Evolutionary conservation across 2,797 vertebrate genomes (phyloP).

Genomic region (Rhinella marina): DNA sequence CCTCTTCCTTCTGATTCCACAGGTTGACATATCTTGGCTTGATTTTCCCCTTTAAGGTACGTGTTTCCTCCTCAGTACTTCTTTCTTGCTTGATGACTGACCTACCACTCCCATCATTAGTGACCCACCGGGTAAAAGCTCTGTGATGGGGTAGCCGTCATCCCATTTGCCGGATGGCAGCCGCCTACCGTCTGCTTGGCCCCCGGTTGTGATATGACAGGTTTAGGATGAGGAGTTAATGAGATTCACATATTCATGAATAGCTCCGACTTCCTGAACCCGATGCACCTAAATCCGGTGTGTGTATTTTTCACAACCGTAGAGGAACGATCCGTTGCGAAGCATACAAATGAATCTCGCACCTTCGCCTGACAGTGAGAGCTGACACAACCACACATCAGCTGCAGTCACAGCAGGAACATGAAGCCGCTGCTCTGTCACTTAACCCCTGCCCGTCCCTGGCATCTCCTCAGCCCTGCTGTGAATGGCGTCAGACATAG

Average conservation of each 20-base stretch:
- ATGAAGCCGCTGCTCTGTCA: background rate
- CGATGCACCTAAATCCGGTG: slow-evolving; percentile 18
- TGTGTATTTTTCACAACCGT: slow-evolving; percentile 26
- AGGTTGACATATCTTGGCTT: too few relatives aligned
- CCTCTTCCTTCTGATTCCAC: too few relatives aligned
- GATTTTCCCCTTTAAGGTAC: background rate
- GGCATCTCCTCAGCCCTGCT: background rate
- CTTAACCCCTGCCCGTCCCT: slow-evolving; percentile 33
- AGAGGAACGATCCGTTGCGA: slow-evolving; percentile 42
- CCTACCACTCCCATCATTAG: background rate
- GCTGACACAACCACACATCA: slow-evolving; percentile 53
- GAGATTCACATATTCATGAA: slow-evolving; percentile 39
- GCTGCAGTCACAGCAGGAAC: slow-evolving; percentile 45
- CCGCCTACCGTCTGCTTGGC: background rate
- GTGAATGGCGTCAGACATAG: background rate
- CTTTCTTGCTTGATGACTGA: background rate
- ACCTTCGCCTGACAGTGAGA: slow-evolving; percentile 44
- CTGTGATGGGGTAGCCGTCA: background rate
- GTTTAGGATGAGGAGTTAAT: slow-evolving; percentile 11
- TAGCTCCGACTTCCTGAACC: slow-evolving; percentile 5
- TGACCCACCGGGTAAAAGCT: background rate
- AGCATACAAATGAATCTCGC: slow-evolving; percentile 55
- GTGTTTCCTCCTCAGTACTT: background rate
- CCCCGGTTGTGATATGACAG: background rate
- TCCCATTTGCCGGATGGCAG: background rate